Percentiles rank a stretch among this genome's conserved stretches.
phyloP scores from a whole-genome alignment of 1,140 invertebrate species.

The Drosophila biarmipes region DNA sequence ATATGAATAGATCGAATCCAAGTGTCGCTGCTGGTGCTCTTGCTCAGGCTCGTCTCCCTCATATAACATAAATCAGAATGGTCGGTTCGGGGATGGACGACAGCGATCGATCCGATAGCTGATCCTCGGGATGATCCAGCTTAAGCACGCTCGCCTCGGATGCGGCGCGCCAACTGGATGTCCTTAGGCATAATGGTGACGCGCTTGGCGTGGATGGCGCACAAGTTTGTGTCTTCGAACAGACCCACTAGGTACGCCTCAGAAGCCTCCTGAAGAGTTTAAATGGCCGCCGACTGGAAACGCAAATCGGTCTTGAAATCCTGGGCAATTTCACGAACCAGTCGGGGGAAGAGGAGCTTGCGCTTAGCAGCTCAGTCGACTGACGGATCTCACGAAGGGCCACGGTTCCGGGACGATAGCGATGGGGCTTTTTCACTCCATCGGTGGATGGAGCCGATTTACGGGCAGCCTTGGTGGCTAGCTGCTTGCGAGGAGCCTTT shows the following conservation, averaged over 20 bases:
- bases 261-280: slow-evolving; percentile 91
- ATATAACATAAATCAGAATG: background rate
- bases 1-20: slow-evolving; percentile 22
- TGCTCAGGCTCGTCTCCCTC: background rate
- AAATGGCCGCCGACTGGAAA: slow-evolving; percentile 92
- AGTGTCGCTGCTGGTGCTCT: background rate
- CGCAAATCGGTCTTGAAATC: slow-evolving; percentile 92
- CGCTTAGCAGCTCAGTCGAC: slow-evolving; percentile 91
- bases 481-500: slow-evolving; percentile 94
- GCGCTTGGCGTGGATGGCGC: slow-evolving; percentile 95
- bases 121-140: background rate
- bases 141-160: slow-evolving; percentile 90
- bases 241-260: slow-evolving; percentile 94
- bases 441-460: slow-evolving; percentile 90
- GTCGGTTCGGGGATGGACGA: slow-evolving; percentile 17
- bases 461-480: slow-evolving; percentile 93
- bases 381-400: slow-evolving; percentile 94
- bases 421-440: slow-evolving; percentile 92
- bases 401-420: slow-evolving; percentile 93
- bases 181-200: slow-evolving; percentile 97
- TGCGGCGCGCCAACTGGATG: slow-evolving; percentile 93
- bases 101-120: background rate
- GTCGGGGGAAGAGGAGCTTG: slow-evolving; percentile 93
- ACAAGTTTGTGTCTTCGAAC: slow-evolving; percentile 93
- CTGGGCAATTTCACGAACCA: slow-evolving; percentile 94